Percentiles rank a stretch among this genome's conserved stretches.
These are phyloP conservation scores for Drosophila quadrilineata DNA, from an alignment of 1,140 invertebrate species.

Conservation along the genomic window DNA sequence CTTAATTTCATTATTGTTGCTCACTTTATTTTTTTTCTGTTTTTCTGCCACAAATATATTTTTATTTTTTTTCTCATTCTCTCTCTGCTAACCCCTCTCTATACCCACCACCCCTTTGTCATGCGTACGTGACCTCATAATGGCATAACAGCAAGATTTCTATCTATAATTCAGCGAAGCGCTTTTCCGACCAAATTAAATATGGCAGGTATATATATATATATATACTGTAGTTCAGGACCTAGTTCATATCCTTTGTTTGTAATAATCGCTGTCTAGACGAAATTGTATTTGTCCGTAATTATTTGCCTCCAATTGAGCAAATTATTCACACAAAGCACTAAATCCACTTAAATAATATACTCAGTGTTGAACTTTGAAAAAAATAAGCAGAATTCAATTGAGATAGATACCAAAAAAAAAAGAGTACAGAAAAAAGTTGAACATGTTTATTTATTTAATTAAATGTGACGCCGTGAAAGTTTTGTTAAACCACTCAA, in stretches of 20 bases:
- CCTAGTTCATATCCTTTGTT: constrained; percentile 40
- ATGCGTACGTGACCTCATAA: constrained; percentile 74
- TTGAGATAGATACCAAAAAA: too few species aligned
- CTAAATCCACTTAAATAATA: constrained; percentile 29
- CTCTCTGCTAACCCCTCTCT: not conserved
- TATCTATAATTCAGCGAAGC: constrained; percentile 71
- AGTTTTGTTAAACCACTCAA: constrained; percentile 36
- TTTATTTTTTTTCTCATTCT: constrained; percentile 8
- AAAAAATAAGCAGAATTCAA: constrained; percentile 15
- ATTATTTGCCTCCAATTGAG: constrained; percentile 52
- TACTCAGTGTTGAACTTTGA: constrained; percentile 42
- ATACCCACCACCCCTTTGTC: too few species aligned
- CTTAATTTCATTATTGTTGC: constrained; percentile 75
- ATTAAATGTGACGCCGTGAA: constrained; percentile 61
- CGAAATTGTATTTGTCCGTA: constrained; percentile 62
- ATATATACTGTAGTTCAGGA: too few species aligned
- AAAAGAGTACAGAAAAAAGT: too few species aligned
- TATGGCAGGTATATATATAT: too few species aligned
- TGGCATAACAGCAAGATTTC: constrained; percentile 74
- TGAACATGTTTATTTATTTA: constrained; percentile 67
- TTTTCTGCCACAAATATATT: too few species aligned
- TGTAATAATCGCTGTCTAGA: constrained; percentile 55
- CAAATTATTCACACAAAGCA: constrained; percentile 13
- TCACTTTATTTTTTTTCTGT: too few species aligned
- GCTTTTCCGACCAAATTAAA: constrained; percentile 36